A percentile compares a stretch with the other conserved stretches of the same genome.
These are phyloP conservation scores for Carollia perspicillata DNA, from an alignment of 2,113 vertebrate species.

Conservation along the genomic window DNA sequence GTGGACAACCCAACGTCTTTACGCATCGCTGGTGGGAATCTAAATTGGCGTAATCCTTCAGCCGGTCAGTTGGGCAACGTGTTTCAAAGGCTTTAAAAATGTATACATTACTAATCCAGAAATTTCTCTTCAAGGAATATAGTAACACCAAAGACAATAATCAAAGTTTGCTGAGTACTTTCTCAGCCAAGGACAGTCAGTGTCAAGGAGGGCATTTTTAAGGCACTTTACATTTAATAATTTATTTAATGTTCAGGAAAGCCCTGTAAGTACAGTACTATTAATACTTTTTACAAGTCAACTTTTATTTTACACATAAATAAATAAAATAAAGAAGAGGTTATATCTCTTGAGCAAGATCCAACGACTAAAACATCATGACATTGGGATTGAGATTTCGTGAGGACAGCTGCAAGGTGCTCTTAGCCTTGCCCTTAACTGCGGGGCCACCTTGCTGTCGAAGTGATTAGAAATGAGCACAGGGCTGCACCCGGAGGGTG, in stretches of 20 bases:
- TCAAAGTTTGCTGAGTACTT: not conserved
- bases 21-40: not conserved
- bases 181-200: not conserved
- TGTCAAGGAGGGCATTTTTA: not conserved
- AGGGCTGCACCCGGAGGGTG: not conserved
- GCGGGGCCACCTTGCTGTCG: not conserved
- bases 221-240: not conserved
- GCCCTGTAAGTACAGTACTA: not conserved
- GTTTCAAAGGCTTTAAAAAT: not conserved
- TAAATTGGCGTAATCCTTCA: not conserved
- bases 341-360: not conserved
- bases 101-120: not conserved
- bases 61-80: not conserved
- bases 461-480: not conserved
- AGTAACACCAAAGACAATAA: not conserved
- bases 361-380: not conserved
- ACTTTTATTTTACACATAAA: not conserved
- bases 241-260: not conserved
- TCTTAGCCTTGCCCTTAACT: not conserved
- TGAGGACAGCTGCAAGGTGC: not conserved
- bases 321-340: not conserved
- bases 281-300: not conserved
- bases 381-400: not conserved
- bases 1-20: not conserved
- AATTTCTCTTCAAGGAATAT: conserved; percentile 14